phyloP scores from a whole-genome alignment of 2,797 vertebrate genomes.

The Dromococcyx pavoninus region DNA sequence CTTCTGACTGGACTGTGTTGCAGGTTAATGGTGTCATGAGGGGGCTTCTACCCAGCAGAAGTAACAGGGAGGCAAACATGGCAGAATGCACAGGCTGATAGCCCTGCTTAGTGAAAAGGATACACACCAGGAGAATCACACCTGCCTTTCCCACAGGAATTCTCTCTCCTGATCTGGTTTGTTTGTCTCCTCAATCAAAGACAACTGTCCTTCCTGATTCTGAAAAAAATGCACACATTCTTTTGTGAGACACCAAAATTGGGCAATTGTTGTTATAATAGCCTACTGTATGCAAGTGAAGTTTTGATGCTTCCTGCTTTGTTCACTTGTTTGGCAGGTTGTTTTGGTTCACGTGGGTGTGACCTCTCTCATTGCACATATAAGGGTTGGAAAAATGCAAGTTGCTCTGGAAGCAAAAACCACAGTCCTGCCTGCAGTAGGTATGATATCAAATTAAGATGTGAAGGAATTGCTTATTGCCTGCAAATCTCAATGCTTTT shows the following conservation, averaged over 20 bases:
- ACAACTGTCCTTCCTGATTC: neutral
- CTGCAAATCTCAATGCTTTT: neutral
- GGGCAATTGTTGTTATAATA: neutral
- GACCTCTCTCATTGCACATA: slow-evolving; percentile 84
- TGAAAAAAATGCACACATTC: neutral
- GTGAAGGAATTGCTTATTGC: neutral
- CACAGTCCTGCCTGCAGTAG: slow-evolving; percentile 78
- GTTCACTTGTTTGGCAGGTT: slow-evolving; percentile 70
- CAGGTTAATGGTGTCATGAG: neutral
- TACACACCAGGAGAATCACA: neutral
- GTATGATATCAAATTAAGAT: slow-evolving; percentile 53
- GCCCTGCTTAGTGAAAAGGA: neutral
- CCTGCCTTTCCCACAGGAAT: neutral
- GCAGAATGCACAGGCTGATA: neutral
- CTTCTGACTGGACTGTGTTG: neutral
- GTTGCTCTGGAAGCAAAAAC: slow-evolving; percentile 85
- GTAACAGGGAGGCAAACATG: neutral
- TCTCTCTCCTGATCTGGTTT: neutral
- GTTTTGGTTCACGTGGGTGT: slow-evolving; percentile 81
- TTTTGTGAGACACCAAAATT: neutral
- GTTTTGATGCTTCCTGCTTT: neutral
- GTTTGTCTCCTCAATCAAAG: neutral
- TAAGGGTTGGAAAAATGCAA: slow-evolving; percentile 85
- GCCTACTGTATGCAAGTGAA: neutral
- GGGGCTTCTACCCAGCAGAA: neutral